A percentile compares a stretch with the other conserved stretches of the same genome.
Conservation (phyloP, 2,113 vertebrate species). For the Colius striatus region DNA sequence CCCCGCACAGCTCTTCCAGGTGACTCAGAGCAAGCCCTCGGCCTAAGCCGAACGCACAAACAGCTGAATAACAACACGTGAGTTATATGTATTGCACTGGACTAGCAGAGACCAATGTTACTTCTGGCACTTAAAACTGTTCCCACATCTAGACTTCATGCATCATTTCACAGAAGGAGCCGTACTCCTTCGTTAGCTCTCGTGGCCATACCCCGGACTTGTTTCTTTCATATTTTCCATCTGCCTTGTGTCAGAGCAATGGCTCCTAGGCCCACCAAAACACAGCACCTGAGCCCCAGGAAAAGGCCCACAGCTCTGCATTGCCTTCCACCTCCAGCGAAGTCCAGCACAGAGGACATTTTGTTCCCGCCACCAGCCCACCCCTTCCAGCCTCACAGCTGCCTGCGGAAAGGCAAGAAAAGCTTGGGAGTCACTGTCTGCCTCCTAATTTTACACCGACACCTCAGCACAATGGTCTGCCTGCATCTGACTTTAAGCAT, state of each 20-base stretch:
- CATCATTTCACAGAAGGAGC: background rate
- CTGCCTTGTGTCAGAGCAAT: background rate
- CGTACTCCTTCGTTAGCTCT: background rate
- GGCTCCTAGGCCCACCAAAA: background rate
- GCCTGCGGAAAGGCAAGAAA: background rate
- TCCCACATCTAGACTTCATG: background rate
- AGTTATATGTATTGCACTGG: background rate
- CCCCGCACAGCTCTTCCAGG: background rate
- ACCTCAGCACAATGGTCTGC: background rate
- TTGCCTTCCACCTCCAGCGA: background rate
- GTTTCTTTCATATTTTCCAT: background rate
- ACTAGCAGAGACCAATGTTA: background rate
- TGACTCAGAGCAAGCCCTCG: background rate
- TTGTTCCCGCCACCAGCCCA: background rate
- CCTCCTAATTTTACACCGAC: background rate
- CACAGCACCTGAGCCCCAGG: background rate
- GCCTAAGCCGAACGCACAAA: background rate
- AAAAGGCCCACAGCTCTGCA: background rate
- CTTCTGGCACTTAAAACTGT: background rate
- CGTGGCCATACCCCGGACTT: background rate
- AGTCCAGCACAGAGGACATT: background rate
- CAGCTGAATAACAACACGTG: background rate
- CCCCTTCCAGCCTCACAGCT: background rate
- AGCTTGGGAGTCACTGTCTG: background rate
- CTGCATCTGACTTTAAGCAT: constrained; percentile 7